A percentile compares a stretch with the other conserved stretches of the same genome.
These are phyloP conservation scores for Nesogale talazaci DNA, from an alignment of 2,113 vertebrate species.

Conservation along the genomic window DNA sequence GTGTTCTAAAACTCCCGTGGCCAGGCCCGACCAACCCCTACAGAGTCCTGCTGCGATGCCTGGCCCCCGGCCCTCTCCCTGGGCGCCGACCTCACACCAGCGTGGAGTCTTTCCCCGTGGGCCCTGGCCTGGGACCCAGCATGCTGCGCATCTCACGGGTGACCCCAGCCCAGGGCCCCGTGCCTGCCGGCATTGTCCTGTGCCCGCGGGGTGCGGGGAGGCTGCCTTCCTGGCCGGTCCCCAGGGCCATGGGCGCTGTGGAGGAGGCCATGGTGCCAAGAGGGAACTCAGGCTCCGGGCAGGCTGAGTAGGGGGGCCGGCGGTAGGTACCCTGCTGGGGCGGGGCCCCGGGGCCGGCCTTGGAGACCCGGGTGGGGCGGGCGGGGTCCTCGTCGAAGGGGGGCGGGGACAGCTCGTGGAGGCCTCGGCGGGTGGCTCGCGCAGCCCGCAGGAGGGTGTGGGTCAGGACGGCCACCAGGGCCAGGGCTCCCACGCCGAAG, in stretches of 20 bases:
- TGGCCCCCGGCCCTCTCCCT: not conserved
- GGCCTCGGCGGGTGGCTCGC: slow-evolving; percentile 63
- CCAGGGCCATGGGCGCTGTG: slow-evolving; percentile 72
- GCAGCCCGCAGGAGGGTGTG: slow-evolving; percentile 88
- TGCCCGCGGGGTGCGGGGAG: slow-evolving; percentile 76
- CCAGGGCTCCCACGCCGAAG: slow-evolving; percentile 89
- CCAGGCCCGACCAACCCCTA: not conserved
- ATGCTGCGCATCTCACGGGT: slow-evolving; percentile 90
- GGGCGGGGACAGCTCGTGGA: slow-evolving; percentile 77
- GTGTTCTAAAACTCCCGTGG: not conserved
- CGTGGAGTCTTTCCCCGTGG: slow-evolving; percentile 91
- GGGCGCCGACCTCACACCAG: slow-evolving; percentile 88
- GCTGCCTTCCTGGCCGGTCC: slow-evolving; percentile 75
- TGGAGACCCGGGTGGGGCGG: slow-evolving; percentile 80
- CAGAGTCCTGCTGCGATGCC: not conserved
- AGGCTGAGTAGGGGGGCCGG: slow-evolving; percentile 85
- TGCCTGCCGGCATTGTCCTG: slow-evolving; percentile 86
- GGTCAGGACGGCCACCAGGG: slow-evolving; percentile 86
- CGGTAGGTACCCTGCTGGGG: slow-evolving; percentile 86
- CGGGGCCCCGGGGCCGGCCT: slow-evolving; percentile 76
- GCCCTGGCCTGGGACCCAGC: slow-evolving; percentile 84
- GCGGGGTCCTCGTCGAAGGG: slow-evolving; percentile 88
- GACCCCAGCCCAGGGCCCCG: slow-evolving; percentile 89
- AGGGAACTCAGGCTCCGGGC: slow-evolving; percentile 75
- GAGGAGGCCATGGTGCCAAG: slow-evolving; percentile 72